Evolutionary conservation across 1,140 invertebrate species (phyloP).

Genomic region (Sesamia nonagrioides): DNA sequence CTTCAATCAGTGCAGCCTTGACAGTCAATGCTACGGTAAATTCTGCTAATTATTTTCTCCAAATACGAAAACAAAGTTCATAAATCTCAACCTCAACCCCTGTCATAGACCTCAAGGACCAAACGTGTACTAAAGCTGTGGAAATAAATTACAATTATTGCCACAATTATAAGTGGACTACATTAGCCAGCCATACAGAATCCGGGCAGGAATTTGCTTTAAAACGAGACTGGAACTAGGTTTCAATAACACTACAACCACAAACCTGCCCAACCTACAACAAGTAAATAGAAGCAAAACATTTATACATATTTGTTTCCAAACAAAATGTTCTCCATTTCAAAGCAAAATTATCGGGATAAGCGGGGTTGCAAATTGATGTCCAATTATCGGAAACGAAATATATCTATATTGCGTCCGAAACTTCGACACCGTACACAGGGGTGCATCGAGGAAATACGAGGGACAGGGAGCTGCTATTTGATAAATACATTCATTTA

Average conservation of each 20-base stretch:
- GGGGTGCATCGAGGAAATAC: slow-evolving; percentile 1
- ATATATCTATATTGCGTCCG: slow-evolving; percentile 3
- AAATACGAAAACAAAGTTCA: too few relatives aligned
- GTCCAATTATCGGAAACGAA: slow-evolving; percentile 11
- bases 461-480: neutral
- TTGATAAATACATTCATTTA: slow-evolving; percentile 6
- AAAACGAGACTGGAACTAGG: neutral
- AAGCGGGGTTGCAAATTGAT: slow-evolving; percentile 16
- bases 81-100: too few relatives aligned
- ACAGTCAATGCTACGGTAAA: too few relatives aligned
- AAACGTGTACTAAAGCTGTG: too few relatives aligned
- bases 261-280: neutral
- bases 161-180: too few relatives aligned
- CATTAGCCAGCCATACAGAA: neutral
- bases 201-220: neutral
- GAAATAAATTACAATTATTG: too few relatives aligned
- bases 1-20: too few relatives aligned
- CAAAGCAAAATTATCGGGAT: slow-evolving; percentile 29
- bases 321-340: slow-evolving; percentile 28
- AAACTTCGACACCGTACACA: neutral
- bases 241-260: neutral
- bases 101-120: too few relatives aligned
- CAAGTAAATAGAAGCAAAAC: neutral
- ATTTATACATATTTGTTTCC: slow-evolving; percentile 14
- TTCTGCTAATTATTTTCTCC: too few relatives aligned